phyloP scores from a whole-genome alignment of 2,888 invertebrate genomes.

The Stegana nigrithorax region DNA sequence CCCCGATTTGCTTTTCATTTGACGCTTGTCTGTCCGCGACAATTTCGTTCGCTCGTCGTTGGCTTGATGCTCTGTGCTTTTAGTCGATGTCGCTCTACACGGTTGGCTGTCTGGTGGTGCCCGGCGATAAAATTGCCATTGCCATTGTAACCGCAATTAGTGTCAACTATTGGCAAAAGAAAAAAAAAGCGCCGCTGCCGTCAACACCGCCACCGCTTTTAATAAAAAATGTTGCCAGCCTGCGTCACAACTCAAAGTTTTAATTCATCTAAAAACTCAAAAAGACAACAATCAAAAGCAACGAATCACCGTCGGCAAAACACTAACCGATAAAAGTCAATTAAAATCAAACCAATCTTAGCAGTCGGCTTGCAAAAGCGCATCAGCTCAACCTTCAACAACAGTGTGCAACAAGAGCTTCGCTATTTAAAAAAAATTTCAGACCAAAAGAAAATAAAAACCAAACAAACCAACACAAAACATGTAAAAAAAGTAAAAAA shows the following conservation, averaged over 20 bases:
- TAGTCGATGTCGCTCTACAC: no score
- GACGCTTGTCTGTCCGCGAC: background rate
- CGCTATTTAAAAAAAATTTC: background rate
- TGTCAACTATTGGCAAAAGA: no score
- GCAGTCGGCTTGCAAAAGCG: no score
- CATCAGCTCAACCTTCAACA: no score
- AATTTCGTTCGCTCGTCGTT: background rate
- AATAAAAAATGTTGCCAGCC: no score
- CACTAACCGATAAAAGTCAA: background rate
- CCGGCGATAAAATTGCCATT: constrained; percentile 8
- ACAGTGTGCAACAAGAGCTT: no score
- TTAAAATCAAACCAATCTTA: no score
- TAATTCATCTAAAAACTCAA: no score
- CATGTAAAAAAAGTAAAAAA: background rate
- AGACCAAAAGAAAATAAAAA: background rate
- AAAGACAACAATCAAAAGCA: background rate
- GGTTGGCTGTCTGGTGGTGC: background rate
- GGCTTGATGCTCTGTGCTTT: no score
- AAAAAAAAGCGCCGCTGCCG: no score
- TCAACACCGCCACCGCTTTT: no score
- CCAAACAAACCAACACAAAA: background rate
- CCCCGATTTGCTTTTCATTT: background rate
- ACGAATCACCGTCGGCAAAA: background rate
- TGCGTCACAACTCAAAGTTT: no score
- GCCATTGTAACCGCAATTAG: background rate